Base-by-base conservation (phyloP, 2,888 invertebrate genomes). In the Gymnoscelis rufifasciata region DNA sequence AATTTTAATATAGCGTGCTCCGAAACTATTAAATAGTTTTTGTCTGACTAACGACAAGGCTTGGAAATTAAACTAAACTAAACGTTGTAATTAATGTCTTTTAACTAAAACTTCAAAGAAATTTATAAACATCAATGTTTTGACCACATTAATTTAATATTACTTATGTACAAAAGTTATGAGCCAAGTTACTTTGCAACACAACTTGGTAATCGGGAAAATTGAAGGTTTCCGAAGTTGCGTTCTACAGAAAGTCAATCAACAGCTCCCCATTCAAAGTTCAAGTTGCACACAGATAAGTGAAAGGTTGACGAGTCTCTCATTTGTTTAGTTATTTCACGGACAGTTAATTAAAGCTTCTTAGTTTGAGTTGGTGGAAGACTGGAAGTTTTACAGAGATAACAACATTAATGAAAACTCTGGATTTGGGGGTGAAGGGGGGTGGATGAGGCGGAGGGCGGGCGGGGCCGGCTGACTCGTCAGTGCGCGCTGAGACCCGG, bases 351-450 rank as follows among this genome's bases (percentile, higher is more conserved):
- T 87, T 84, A 84, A 83, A 83, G 73, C 74, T 78, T 67, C 74
- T 71, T 73, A 79, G 80, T 83, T 82, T 74, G 78, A 81, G 73
- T 83, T 81, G 68, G 67, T 57, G 56, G 67, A 86, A 86, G 73
- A 86, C 81, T 86, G 56, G 67, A 86, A 86, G 73, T 87, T 82
- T 86, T 83, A 78, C 73, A 83, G 75, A 75, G 82, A 86, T 86
- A 84, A 86, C 83, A 83, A 77, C 79, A 83, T 86, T 86, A 83
- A 87, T 87, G 86, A 83, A 82, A 86, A 83, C 77, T 83, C 74
- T 79, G 75, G 80, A 82, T 84, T 87, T 81, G 75, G 79, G 79
- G 67, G 71, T 68, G 71, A 73, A 74, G 76, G 77, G 78, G 72
- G 61, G 64, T 71, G 65, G 74, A 67, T 61, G 70, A n/a, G n/a